Conservation (phyloP, 2,113 vertebrate genomes). For the Petroica traversi region DNA sequence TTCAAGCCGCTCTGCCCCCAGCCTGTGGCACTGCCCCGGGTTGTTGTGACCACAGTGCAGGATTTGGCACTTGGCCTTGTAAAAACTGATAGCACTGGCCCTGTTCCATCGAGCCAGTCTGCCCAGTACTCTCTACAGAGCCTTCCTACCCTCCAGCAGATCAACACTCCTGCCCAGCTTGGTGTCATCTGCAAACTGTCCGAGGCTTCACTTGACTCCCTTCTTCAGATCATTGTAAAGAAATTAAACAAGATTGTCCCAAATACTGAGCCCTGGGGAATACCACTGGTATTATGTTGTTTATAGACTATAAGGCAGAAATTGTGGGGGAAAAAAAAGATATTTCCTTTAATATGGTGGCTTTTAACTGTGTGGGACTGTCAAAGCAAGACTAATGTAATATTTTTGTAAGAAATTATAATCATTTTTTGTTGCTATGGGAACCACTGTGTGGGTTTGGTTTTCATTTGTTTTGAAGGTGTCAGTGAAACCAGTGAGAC, state of each 20-base stretch:
- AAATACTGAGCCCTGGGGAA: not conserved
- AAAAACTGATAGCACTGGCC: not conserved
- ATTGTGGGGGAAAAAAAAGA: not conserved
- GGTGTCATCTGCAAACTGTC: not conserved
- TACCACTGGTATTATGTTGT: not conserved
- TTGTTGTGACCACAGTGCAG: not conserved
- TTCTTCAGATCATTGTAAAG: not conserved
- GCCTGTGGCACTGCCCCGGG: not conserved
- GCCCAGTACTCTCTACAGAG: not conserved
- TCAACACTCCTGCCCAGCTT: not conserved
- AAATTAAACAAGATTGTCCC: not conserved
- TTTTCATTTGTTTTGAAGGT: not conserved
- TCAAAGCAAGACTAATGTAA: not conserved
- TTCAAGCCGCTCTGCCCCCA: not conserved
- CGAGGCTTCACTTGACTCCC: not conserved
- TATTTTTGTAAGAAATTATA: not conserved
- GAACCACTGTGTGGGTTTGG: not conserved
- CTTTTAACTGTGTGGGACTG: not conserved
- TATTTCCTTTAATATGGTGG: not conserved
- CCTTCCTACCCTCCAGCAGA: not conserved
- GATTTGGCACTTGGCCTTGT: not conserved
- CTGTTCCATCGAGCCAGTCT: not conserved
- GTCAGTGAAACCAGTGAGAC: not conserved
- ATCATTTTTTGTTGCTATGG: not conserved
- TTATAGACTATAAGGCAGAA: not conserved